Base-by-base conservation (phyloP, 2,888 invertebrate genomes). In the Spilosoma lubricipeda region DNA sequence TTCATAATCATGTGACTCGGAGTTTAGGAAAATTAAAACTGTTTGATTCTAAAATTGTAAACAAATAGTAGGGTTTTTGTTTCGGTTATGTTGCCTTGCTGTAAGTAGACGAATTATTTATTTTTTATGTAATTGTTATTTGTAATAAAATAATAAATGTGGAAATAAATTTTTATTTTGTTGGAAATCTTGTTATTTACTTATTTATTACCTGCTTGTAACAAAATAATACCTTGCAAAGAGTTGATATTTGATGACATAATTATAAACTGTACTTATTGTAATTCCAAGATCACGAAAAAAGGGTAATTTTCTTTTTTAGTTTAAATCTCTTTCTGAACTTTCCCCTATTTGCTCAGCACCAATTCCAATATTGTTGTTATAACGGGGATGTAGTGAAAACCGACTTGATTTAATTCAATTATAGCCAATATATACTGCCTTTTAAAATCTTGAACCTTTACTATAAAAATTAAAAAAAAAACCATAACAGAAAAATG, bases 111-210 rank as follows among this genome's bases (percentile, higher is more conserved):
- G 65, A 52, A 68, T 52, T 68, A 59, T 70, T 39, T 36, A 59
- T 59, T 52, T 56, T 36, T 36, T 69, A 39, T 70, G 33, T 70
- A 70, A 8, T 69, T 8, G 8, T 52, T 23, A n/a, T n/a, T n/a
- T n/a, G n/a, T n/a, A 56, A 33, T 33, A 3, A 63, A 42, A 63
- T 30, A 63, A 39, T 69, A n/a, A 42, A 67, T 56, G 36, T 56
- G 48, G 7, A 72, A 67, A 72, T 72, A 72, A 67, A 72, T 11
- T 15, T 39, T 11, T 82, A 74, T 80, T 82, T 74, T 74, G 72
- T 82, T 82, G 66, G 18, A 77, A 52, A 36, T 36, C 36, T 36
- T 36, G 36, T 36, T 0, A 20, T 48, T 13, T 73, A 71, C 66
- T 75, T 20, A 71, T 39, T 64, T 72, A 33, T 20, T 3, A 7